phyloP scores from a whole-genome alignment of 2,888 invertebrate species.

The Tuta absoluta region DNA sequence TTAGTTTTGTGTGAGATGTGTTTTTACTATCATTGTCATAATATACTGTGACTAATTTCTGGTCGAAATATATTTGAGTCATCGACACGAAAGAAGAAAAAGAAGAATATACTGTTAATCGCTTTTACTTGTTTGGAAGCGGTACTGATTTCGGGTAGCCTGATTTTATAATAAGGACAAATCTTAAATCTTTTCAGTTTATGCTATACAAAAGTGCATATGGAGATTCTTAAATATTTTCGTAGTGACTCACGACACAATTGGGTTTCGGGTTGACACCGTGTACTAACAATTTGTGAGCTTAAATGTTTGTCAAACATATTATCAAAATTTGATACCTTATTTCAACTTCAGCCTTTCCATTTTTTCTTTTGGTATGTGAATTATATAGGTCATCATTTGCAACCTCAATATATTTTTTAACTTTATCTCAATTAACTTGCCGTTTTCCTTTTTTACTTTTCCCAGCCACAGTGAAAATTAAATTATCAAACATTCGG shows the following conservation, averaged over 20 bases:
- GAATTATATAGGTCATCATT: slow-evolving; percentile 39
- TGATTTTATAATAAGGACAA: slow-evolving; percentile 30
- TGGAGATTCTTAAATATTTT: slow-evolving; percentile 34
- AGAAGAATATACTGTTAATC: background rate
- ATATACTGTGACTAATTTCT: too few relatives aligned
- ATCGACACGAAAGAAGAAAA: too few relatives aligned
- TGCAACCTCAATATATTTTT: slow-evolving; percentile 43
- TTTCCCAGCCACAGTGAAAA: slow-evolving; percentile 39
- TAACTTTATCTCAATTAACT: slow-evolving; percentile 42
- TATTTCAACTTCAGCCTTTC: background rate
- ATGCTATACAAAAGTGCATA: slow-evolving; percentile 62
- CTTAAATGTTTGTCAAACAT: background rate
- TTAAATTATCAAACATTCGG: slow-evolving; percentile 43
- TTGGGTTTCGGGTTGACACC: background rate
- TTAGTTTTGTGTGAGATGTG: slow-evolving; percentile 14
- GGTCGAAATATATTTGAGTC: too few relatives aligned
- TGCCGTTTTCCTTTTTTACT: slow-evolving; percentile 43
- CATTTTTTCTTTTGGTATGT: background rate
- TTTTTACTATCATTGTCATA: too few relatives aligned
- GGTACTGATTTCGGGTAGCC: background rate
- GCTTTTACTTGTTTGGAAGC: background rate
- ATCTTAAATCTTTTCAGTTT: slow-evolving; percentile 44
- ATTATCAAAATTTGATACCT: background rate
- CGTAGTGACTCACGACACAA: background rate
- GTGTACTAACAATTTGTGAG: background rate